Conservation (phyloP, 2,797 vertebrate species). For the Tympanoctomys barrerae region DNA sequence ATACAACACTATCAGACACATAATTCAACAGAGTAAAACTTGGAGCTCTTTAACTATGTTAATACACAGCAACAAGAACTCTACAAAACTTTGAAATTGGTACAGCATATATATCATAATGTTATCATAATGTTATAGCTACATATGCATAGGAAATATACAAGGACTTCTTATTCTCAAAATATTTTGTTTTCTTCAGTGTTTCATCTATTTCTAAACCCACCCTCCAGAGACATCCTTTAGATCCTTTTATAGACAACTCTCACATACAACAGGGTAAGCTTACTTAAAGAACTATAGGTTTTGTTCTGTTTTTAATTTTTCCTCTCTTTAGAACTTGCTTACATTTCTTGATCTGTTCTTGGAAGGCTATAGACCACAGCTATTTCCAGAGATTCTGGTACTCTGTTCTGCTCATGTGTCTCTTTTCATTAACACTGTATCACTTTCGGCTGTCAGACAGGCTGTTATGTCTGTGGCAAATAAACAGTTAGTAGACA, state of each 20-base stretch:
- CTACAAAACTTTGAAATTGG: slow-evolving; percentile 20
- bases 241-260: background rate
- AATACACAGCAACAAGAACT: slow-evolving; percentile 21
- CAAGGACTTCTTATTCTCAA: background rate
- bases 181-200: slow-evolving; percentile 46
- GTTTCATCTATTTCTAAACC: slow-evolving; percentile 51
- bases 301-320: slow-evolving; percentile 42
- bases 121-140: background rate
- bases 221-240: slow-evolving; percentile 25
- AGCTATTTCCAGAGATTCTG: slow-evolving; percentile 65
- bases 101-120: background rate
- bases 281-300: slow-evolving; percentile 51
- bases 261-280: slow-evolving; percentile 5
- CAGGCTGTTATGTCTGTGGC: background rate
- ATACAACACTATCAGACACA: background rate
- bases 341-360: slow-evolving; percentile 55
- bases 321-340: slow-evolving; percentile 17
- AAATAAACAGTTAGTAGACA: slow-evolving; percentile 70
- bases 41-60: background rate
- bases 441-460: slow-evolving; percentile 49
- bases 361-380: slow-evolving; percentile 65
- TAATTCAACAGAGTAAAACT: background rate
- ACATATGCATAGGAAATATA: background rate
- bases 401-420: slow-evolving; percentile 37
- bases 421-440: slow-evolving; percentile 65